phyloP scores from a whole-genome alignment of 2,888 invertebrate genomes.

The Eledona agricola region DNA sequence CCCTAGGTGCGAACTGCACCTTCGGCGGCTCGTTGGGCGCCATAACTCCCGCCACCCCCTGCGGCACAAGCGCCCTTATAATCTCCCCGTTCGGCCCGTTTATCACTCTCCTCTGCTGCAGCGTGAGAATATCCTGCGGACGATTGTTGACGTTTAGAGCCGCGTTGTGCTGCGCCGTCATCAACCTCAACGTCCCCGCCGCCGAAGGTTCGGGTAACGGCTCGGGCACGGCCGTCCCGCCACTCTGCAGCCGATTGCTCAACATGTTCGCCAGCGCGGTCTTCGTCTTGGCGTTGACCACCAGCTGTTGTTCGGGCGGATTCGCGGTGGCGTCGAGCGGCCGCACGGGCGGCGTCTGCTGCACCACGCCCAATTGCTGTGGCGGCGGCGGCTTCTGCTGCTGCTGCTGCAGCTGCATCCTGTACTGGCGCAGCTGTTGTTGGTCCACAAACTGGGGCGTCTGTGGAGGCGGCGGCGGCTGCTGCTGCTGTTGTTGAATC shows the following conservation, averaged over 20 bases:
- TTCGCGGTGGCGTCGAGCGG: constrained; percentile 47
- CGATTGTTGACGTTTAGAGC: constrained; percentile 64
- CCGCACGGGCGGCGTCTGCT: constrained; percentile 45
- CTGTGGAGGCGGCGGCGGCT: constrained; percentile 46
- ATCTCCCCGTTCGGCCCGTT: constrained; percentile 61
- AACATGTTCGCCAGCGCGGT: constrained; percentile 95
- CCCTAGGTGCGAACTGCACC: constrained; percentile 62
- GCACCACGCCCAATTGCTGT: constrained; percentile 36
- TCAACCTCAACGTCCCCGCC: constrained; percentile 77
- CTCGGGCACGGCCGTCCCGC: constrained; percentile 64
- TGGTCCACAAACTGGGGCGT: constrained; percentile 48
- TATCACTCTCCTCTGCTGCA: constrained; percentile 64
- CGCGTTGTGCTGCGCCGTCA: constrained; percentile 85
- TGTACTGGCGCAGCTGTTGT: constrained; percentile 63
- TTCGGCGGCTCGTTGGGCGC: constrained; percentile 59
- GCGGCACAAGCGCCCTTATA: constrained; percentile 61
- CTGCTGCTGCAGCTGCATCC: constrained; percentile 69
- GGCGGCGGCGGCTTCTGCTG: constrained; percentile 23
- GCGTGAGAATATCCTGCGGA: constrained; percentile 66
- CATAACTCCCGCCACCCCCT: constrained; percentile 63
- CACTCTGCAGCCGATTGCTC: constrained; percentile 77
- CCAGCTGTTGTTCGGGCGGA: constrained; percentile 59
- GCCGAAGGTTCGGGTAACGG: constrained; percentile 65
- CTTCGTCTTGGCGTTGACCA: constrained; percentile 90
- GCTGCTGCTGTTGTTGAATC: constrained; percentile 49